Conservation (phyloP, 2,113 vertebrate genomes). For the Brachypteracias leptosomus region DNA sequence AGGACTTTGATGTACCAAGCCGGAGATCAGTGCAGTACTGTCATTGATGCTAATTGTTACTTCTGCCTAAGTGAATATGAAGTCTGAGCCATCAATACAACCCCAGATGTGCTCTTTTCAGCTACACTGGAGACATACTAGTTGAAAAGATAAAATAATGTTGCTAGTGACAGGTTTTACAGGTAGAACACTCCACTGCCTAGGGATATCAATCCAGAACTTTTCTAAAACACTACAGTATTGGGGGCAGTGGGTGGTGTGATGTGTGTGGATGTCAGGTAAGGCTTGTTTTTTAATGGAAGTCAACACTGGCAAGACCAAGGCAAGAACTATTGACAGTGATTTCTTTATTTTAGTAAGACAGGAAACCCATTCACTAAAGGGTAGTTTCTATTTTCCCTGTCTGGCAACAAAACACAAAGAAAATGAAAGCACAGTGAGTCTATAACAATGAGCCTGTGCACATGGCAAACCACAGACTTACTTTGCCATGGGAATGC, state of each 20-base stretch:
- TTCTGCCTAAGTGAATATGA: neutral
- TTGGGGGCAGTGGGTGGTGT: accelerated
- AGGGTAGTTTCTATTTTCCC: neutral
- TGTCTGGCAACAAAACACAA: neutral
- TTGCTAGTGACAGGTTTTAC: neutral
- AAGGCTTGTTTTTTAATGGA: neutral
- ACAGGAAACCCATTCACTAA: neutral
- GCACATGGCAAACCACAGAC: conserved; percentile 33
- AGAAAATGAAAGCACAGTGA: conserved; percentile 39
- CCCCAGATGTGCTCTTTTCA: neutral
- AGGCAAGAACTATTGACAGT: neutral
- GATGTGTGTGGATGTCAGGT: neutral
- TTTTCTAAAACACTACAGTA: neutral
- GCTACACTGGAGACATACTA: neutral
- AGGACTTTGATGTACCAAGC: neutral
- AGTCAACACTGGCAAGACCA: neutral
- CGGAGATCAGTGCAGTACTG: neutral
- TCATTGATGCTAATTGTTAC: neutral
- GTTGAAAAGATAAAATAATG: neutral
- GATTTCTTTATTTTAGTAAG: conserved; percentile 7
- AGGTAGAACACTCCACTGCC: neutral
- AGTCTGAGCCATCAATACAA: neutral
- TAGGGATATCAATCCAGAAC: neutral
- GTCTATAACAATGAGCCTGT: neutral
- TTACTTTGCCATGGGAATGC: conserved; percentile 46